Evolutionary conservation across 2,888 invertebrate genomes (phyloP).

Genomic region (Eremobia ochroleuca): DNA sequence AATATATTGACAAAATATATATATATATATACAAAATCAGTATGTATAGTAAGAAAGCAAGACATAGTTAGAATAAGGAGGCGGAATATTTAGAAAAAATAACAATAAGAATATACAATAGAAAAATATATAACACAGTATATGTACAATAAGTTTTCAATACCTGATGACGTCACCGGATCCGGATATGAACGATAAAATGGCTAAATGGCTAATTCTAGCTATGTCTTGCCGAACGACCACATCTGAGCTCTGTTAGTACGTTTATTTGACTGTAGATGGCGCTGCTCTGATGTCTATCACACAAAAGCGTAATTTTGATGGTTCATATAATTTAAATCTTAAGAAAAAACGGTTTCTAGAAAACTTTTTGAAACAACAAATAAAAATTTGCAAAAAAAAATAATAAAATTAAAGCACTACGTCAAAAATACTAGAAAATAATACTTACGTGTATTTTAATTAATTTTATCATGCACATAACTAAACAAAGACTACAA

Average conservation of each 20-base stretch:
- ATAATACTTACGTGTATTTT: slow-evolving; percentile 52
- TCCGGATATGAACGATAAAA: slow-evolving; percentile 65
- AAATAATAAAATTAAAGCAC: not conserved
- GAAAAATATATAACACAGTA: slow-evolving; percentile 71
- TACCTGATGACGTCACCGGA: slow-evolving; percentile 82
- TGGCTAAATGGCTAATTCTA: slow-evolving; percentile 68
- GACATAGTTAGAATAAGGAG: slow-evolving; percentile 89
- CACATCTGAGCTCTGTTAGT: slow-evolving; percentile 90
- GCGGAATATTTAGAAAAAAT: slow-evolving; percentile 73
- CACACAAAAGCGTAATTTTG: slow-evolving; percentile 78
- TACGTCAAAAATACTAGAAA: not conserved
- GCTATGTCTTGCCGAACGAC: slow-evolving; percentile 90
- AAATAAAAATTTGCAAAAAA: slow-evolving; percentile 6
- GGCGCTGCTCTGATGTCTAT: slow-evolving; percentile 65
- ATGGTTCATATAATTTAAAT: not conserved
- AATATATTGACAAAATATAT: slow-evolving; percentile 28
- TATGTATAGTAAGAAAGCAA: slow-evolving; percentile 85
- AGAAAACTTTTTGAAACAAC: slow-evolving; percentile 41
- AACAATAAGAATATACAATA: slow-evolving; percentile 69
- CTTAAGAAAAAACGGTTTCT: slow-evolving; percentile 33
- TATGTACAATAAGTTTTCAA: slow-evolving; percentile 61
- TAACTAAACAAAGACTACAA: slow-evolving; percentile 29
- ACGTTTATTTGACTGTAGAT: slow-evolving; percentile 69
- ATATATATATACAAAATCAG: slow-evolving; percentile 59
- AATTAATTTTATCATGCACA: slow-evolving; percentile 51